Evolutionary conservation across 1,140 invertebrate genomes (phyloP), one percentile per base, ranked within the genome.

Genomic region (Spodoptera litura): DNA sequence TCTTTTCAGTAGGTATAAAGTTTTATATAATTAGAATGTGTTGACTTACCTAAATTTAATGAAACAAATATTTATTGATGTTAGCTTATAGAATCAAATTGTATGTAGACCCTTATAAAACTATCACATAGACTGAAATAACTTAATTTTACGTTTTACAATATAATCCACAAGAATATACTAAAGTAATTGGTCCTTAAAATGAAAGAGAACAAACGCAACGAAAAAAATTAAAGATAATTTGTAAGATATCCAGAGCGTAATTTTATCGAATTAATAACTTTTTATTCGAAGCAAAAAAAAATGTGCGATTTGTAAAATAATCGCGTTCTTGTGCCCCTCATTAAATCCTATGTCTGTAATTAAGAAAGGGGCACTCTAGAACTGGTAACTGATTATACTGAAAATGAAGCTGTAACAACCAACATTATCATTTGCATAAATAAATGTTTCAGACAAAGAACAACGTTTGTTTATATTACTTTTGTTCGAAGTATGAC

Each of bases 401-500:
- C 85, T 86, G 82, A 85, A 84, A 91, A 90, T 91, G 87, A 89
- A 90, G 87, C 85, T 80, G 88, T 90, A 89, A 90, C 84, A 87
- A 83, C 84, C 83, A 72, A 83, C 81, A 86, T 85, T 85, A 86
- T 83, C 77, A 87, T 90, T 91, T 88, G 79, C 88, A 89, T 91
- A 88, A 89, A 90, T 90, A 87, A 88, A 89, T 83, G 81, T 87
- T 87, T 82, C 80, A 72, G 72, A 77, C 68, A 51, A 78, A 84
- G 76, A 70, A 56, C 79, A 80, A 83, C 77, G 81, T 81, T 84
- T 84, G 78, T 85, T 87, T 84, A 78, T 73, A 77, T 80, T 80
- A 82, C 78, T 53, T 79, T 52, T 27, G 20, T 10, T 10, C 55
- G 31, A 15, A 25, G 77, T 79, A 77, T 51, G 58, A 52, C 4